Conservation (phyloP, 2,113 vertebrate species). For the Amazona guildingii region DNA sequence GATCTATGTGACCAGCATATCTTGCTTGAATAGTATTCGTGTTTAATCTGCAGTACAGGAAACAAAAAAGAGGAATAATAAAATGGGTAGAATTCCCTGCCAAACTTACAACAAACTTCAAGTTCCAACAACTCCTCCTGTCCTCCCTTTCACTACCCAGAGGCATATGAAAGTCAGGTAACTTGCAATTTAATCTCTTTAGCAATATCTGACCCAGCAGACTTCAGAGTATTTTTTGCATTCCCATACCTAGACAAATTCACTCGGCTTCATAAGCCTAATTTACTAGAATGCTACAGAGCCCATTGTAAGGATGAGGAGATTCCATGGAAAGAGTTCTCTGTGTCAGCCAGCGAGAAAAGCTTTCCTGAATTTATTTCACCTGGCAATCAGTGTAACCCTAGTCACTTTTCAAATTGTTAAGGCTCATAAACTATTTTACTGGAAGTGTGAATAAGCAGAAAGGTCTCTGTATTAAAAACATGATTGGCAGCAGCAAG, state of each 20-base stretch:
- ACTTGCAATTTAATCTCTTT: neutral
- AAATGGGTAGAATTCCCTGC: neutral
- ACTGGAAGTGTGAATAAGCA: conserved; percentile 6
- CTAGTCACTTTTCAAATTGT: neutral
- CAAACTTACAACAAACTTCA: neutral
- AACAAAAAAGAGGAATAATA: neutral
- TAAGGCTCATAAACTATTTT: conserved; percentile 9
- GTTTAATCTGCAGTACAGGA: neutral
- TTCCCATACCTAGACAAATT: neutral
- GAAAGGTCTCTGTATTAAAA: conserved; percentile 13
- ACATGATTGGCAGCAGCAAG: neutral
- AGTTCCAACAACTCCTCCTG: neutral
- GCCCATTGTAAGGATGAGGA: neutral
- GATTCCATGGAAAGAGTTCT: neutral
- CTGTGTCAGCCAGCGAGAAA: neutral
- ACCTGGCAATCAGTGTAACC: neutral
- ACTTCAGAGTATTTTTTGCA: neutral
- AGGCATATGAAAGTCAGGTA: neutral
- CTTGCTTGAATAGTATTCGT: neutral
- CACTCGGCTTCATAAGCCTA: neutral
- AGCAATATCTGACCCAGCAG: neutral
- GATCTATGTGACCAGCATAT: neutral
- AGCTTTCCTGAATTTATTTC: neutral
- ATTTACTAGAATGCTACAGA: neutral
- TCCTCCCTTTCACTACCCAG: neutral